Evolutionary conservation across 2,797 vertebrate genomes (phyloP).

Genomic region (Rhodeus uyekii): DNA sequence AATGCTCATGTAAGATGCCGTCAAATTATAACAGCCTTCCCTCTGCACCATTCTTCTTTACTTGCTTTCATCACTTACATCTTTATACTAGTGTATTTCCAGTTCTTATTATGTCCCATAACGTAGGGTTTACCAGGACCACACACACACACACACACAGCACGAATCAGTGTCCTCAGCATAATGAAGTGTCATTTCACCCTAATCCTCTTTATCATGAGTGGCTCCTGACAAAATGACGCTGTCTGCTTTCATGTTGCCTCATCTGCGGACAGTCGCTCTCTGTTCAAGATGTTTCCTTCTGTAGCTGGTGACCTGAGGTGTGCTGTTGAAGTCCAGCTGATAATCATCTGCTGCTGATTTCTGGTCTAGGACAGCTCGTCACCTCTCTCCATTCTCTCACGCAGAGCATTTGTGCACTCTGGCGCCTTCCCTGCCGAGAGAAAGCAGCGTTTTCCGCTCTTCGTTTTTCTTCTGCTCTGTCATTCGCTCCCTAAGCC

Average conservation of each 20-base stretch:
- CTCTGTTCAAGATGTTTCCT: slow-evolving; percentile 17
- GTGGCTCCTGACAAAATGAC: slow-evolving; percentile 12
- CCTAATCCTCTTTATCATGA: slow-evolving; percentile 27
- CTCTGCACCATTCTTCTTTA: no score
- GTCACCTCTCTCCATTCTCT: slow-evolving; percentile 15
- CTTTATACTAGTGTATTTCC: no score
- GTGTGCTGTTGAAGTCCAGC: background rate
- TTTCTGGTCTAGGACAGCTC: slow-evolving; percentile 5
- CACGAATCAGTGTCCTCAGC: background rate
- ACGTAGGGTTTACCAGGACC: background rate
- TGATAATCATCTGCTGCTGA: background rate
- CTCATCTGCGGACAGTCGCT: slow-evolving; percentile 12
- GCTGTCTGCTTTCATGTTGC: slow-evolving; percentile 10
- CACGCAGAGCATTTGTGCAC: background rate
- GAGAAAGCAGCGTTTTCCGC: slow-evolving; percentile 22
- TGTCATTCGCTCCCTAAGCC: slow-evolving; percentile 48
- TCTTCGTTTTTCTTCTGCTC: slow-evolving; percentile 48
- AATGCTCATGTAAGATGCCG: no score
- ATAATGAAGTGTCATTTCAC: slow-evolving; percentile 31
- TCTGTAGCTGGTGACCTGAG: slow-evolving; percentile 18
- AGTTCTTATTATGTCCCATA: no score
- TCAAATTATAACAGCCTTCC: no score
- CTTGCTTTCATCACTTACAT: no score
- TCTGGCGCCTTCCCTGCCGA: background rate
- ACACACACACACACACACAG: background rate